A percentile compares a stretch with the other conserved stretches of the same genome.
Conservation (phyloP, 2,888 invertebrate species). For the Nemotelus nigrinus region DNA sequence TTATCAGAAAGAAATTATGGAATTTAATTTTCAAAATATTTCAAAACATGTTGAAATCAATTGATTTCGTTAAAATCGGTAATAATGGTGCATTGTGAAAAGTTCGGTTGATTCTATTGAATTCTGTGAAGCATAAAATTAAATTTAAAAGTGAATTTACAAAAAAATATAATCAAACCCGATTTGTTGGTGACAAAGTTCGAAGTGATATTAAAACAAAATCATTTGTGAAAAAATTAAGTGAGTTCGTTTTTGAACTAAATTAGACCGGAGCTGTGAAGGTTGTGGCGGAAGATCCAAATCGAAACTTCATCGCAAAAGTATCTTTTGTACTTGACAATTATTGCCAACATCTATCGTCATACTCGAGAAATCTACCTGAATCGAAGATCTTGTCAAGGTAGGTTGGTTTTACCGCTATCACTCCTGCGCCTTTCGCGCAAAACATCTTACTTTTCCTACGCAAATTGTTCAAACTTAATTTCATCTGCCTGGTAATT, state of each 20-base stretch:
- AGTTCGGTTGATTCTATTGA: no score
- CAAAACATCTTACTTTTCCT: constrained; percentile 17
- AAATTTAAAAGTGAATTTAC: no score
- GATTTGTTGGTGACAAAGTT: not conserved
- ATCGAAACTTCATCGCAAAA: no score
- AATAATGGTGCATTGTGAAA: not conserved
- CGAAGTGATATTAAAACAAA: not conserved
- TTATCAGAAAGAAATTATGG: no score
- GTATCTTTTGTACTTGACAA: no score
- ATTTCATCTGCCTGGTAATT: not conserved
- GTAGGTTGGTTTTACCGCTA: constrained; percentile 30
- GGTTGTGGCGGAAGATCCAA: no score
- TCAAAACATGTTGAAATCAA: not conserved
- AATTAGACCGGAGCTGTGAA: no score
- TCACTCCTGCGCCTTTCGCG: not conserved
- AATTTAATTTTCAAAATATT: not conserved
- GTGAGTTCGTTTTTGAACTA: no score
- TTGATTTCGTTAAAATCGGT: not conserved
- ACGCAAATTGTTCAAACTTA: not conserved
- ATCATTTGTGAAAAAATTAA: not conserved
- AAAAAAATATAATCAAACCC: no score
- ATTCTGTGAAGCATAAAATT: no score
- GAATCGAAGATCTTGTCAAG: constrained; percentile 23
- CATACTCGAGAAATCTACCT: not conserved
- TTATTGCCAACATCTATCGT: no score